Conservation (phyloP, 2,797 vertebrate genomes). For the Muscicapa striata region DNA sequence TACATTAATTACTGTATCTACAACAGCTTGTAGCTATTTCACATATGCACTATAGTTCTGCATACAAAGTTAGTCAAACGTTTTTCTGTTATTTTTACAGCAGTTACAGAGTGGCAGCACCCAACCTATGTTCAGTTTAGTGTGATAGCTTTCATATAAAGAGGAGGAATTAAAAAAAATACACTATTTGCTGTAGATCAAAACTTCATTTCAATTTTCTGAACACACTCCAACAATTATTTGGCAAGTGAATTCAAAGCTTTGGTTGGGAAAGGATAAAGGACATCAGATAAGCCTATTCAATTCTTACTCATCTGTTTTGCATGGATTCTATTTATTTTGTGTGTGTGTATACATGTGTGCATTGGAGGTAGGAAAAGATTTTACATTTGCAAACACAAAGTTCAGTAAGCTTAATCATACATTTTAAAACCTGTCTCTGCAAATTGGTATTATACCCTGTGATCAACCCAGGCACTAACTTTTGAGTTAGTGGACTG, state of each 20-base stretch:
- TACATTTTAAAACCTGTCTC: not conserved
- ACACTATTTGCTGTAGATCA: not conserved
- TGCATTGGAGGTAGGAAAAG: not conserved
- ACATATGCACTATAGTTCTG: not conserved
- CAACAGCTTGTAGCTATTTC: not conserved
- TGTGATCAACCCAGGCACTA: not conserved
- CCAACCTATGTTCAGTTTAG: not conserved
- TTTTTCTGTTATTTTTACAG: not conserved
- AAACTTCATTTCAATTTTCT: not conserved
- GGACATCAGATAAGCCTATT: not conserved
- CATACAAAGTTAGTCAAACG: not conserved
- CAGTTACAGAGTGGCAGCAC: not conserved
- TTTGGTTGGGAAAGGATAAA: not conserved
- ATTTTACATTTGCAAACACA: not conserved
- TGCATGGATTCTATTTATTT: not conserved
- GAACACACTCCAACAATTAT: not conserved
- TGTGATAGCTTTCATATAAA: not conserved
- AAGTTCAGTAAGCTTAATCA: not conserved
- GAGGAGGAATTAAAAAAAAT: not conserved
- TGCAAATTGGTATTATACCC: not conserved
- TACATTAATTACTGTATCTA: not conserved
- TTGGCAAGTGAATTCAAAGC: not conserved
- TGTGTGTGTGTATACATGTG: fast-evolving
- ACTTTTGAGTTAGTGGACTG: not conserved
- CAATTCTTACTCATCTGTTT: not conserved